Evolutionary conservation across 2,888 invertebrate genomes (phyloP).

Genomic region (Dascillus cervinus): DNA sequence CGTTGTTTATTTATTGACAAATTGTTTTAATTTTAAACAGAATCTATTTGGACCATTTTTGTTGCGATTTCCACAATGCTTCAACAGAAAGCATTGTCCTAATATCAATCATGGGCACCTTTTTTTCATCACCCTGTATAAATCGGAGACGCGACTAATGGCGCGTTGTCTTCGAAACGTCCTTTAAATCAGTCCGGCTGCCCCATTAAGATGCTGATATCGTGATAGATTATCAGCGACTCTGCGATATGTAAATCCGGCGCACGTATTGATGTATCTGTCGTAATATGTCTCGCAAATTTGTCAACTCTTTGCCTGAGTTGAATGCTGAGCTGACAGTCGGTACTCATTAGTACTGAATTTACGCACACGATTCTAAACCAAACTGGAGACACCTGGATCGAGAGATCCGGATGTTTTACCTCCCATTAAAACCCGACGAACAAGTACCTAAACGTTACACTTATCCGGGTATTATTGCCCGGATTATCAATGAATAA

Average conservation of each 20-base stretch:
- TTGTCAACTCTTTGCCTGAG: conserved; percentile 27
- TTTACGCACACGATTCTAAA: too few species aligned
- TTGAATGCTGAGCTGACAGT: conserved; percentile 24
- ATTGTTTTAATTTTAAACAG: too few species aligned
- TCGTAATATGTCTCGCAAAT: conserved; percentile 33
- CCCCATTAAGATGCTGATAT: conserved; percentile 34
- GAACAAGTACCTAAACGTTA: conserved; percentile 26
- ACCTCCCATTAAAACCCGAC: conserved; percentile 12
- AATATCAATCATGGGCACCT: too few species aligned
- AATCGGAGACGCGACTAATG: too few species aligned
- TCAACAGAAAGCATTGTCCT: too few species aligned
- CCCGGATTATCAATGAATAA: conserved; percentile 27
- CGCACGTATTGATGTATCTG: conserved; percentile 33
- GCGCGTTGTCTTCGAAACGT: conserved; percentile 30
- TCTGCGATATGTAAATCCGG: conserved; percentile 34
- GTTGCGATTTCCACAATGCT: too few species aligned
- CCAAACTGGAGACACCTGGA: conserved; percentile 12
- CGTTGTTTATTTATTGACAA: too few species aligned
- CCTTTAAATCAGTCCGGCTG: conserved; percentile 32
- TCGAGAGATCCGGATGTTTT: conserved; percentile 5
- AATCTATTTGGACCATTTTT: too few species aligned
- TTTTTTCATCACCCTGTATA: too few species aligned
- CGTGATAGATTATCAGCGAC: conserved; percentile 34
- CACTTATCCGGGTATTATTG: conserved; percentile 26
- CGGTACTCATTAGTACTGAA: conserved; percentile 19